Evolutionary conservation across 2,888 invertebrate genomes (phyloP).

Genomic region (Thecophora atra): DNA sequence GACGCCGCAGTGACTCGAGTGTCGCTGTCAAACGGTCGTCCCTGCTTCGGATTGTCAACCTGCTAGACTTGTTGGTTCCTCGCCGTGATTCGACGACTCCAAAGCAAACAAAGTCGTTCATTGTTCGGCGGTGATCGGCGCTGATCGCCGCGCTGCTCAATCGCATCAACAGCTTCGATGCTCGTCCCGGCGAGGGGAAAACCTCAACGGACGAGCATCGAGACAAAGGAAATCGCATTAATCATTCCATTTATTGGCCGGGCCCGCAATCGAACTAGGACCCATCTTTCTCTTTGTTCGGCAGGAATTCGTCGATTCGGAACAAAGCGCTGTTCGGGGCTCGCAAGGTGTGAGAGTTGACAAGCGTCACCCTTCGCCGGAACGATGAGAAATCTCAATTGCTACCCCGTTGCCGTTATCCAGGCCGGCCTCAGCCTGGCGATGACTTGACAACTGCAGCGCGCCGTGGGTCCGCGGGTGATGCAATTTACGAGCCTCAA

Average conservation of each 20-base stretch:
- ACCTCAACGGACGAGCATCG: conserved; percentile 47
- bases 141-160: conserved; percentile 3
- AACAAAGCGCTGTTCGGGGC: conserved; percentile 1
- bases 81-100: not conserved
- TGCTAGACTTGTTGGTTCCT: conserved; percentile 31
- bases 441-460: conserved; percentile 30
- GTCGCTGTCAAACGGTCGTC: too few relatives aligned
- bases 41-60: conserved; percentile 20
- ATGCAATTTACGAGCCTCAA: conserved; percentile 34
- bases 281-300: not conserved
- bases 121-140: conserved; percentile 2
- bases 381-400: conserved; percentile 42
- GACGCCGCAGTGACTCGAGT: too few relatives aligned
- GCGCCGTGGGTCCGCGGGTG: not conserved
- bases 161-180: conserved; percentile 9
- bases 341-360: conserved; percentile 47
- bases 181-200: conserved; percentile 29
- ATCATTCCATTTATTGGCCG: conserved; percentile 41
- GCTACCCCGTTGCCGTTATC: conserved; percentile 12
- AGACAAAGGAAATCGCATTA: conserved; percentile 47
- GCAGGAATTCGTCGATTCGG: conserved; percentile 21
- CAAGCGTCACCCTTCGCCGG: conserved; percentile 44
- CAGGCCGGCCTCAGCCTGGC: conserved; percentile 23
- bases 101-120: not conserved
- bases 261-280: not conserved